A percentile compares a stretch with the other conserved stretches of the same genome.
These are phyloP conservation scores for Epizoanthus ramosus DNA, from an alignment of 92 coral and sea anemone species.

Conservation along the genomic window DNA sequence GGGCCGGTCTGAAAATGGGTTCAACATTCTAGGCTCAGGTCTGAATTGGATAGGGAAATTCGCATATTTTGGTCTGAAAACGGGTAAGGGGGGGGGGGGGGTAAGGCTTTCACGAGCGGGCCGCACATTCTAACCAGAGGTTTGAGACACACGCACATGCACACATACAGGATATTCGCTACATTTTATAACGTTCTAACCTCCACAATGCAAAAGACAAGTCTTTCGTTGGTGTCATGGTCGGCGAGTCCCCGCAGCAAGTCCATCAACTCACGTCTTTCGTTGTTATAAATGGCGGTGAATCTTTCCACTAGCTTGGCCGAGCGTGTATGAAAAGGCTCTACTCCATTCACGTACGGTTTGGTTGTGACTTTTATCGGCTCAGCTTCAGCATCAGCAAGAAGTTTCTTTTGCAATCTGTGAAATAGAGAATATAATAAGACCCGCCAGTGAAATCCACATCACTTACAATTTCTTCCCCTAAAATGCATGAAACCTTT, in stretches of 20 bases:
- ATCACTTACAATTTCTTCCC: background rate
- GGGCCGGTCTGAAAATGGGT: no score
- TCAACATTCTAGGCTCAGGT: no score
- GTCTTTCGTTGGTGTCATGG: constrained; percentile 67
- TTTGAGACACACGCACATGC: no score
- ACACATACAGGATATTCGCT: no score
- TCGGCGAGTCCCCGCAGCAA: constrained; percentile 61
- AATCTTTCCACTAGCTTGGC: constrained; percentile 70
- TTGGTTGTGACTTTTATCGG: constrained; percentile 60
- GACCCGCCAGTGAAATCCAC: constrained; percentile 7
- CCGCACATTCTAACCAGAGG: no score
- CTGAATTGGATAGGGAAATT: no score
- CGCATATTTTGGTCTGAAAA: no score
- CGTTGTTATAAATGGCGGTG: constrained; percentile 66
- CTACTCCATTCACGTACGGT: constrained; percentile 46
- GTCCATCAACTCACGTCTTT: constrained; percentile 65
- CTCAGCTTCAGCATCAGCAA: constrained; percentile 54
- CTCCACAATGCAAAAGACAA: constrained; percentile 70
- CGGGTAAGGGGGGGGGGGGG: no score
- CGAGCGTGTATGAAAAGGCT: constrained; percentile 52
- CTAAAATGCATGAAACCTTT: no score
- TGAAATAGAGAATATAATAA: background rate
- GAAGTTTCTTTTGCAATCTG: constrained; percentile 71
- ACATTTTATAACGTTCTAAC: constrained; percentile 36
- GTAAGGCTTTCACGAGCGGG: no score